Evolutionary conservation across 2,797 vertebrate genomes (phyloP).

Genomic region (Syndactyla subalaris): DNA sequence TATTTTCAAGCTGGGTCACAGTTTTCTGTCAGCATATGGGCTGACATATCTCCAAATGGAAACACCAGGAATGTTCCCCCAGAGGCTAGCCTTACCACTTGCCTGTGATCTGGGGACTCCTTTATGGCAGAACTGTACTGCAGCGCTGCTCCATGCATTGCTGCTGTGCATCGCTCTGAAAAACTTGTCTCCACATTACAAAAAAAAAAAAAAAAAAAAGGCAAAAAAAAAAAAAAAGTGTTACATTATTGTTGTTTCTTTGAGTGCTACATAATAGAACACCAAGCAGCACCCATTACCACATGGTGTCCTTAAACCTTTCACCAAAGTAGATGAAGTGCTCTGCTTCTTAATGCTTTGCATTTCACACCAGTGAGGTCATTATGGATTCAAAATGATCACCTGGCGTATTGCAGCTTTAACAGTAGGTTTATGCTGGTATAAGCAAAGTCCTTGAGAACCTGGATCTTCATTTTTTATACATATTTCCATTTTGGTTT

Average conservation of each 20-base stretch:
- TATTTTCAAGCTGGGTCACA: constrained; percentile 30
- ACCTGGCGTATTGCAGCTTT: not conserved
- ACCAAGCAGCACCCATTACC: not conserved
- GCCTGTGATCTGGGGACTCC: not conserved
- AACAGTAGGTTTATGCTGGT: not conserved
- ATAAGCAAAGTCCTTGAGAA: not conserved
- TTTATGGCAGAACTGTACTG: not conserved
- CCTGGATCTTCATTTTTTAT: not conserved
- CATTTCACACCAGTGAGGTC: not conserved
- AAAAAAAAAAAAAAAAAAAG: not conserved
- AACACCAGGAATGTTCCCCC: not conserved
- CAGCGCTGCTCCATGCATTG: not conserved
- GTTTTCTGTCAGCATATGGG: constrained; percentile 1
- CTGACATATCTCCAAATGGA: not conserved
- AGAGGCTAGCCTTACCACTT: not conserved
- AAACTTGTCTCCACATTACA: not conserved
- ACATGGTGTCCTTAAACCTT: not conserved
- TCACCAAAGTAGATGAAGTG: not conserved
- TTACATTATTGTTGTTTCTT: not conserved
- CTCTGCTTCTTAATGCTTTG: not conserved
- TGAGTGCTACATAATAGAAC: not conserved
- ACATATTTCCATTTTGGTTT: not conserved
- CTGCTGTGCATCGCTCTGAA: not conserved
- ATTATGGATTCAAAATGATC: not conserved
- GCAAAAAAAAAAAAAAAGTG: too few relatives aligned